Evolutionary conservation across 2,113 vertebrate species (phyloP), one percentile per base, ranked within the genome.

Genomic region (Chloropsis hardwickii): DNA sequence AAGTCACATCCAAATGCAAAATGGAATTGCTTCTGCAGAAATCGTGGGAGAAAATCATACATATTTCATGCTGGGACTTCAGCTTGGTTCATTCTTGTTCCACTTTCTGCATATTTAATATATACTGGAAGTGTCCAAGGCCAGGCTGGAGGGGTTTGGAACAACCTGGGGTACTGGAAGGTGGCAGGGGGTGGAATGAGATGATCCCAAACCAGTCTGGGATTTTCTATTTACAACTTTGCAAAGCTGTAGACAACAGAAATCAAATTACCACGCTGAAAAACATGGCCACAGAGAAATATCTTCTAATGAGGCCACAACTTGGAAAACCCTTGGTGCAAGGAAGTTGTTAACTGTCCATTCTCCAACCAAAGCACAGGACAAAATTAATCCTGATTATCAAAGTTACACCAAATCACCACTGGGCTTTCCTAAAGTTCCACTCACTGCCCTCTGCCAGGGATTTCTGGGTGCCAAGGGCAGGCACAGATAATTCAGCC

Each of bases 121-220:
- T 19, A 1, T 3, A 6, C 27, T 45, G 62, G 62, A 0, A 6
- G 40, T 5, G 33, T 2, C 25, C 77, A 25, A 35, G 77, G 40
- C 39, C 18, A 15, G 77, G 40, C 50, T 45, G 61, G 76, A 13
- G 16, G 61, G 60, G 25, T 19, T 37, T 65, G 61, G 77, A 15
- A 9, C 50, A 45, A 0, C 27, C 77, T 66, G 61, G 50, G 40
- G 3, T 0, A 3, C 15, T 12, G 50, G 40, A 4, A 56, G 33
- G 27, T 45, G 60, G 14, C 23, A 50, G 74, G 35, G 28, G 35
- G 12, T 53, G 76, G 31, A 16, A 53, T 23, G 39, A 28, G 40
- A 8, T 15, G 40, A 19, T 8, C 5, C 28, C 77, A 47, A 47
- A 81, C 21, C 50, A 20, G 12, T 25, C 33, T 10, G 51, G n/a